Evolutionary conservation across 2,797 vertebrate species (phyloP), one percentile per base, ranked within the genome.

Genomic region (Garrulus glandarius): DNA sequence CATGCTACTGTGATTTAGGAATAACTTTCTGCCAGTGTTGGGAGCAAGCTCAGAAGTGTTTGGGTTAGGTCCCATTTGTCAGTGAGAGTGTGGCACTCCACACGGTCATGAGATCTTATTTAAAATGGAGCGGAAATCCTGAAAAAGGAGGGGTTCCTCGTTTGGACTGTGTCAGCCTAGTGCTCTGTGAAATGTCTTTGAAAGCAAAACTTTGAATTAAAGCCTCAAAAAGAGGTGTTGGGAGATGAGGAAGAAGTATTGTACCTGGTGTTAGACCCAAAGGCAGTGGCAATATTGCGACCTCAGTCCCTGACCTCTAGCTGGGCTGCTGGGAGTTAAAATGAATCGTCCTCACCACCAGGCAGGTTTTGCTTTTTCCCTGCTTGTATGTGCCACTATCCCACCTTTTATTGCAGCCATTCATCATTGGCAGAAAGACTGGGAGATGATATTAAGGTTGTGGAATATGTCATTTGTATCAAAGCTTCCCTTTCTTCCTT

Each of bases 341-440:
- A 85, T 5, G 2, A 64, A 68, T 65, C 44, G 61, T 86, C 27
- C 59, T 95, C 64, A 68, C 49, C 65, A 84, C 52, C 57, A 89
- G 84, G 81, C 91, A 88, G 71, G 57, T 95, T 97, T 92, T 91
- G 75, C 81, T 91, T 81, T 89, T 95, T 72, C 92, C 72, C 71
- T 81, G 39, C 88, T 95, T 95, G 41, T 89, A 89, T 65, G 81
- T 64, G 68, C 68, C 37, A 61, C 89, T 86, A 2, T 93, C 75
- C 78, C 63, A 55, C 61, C 64, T 93, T 93, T 97, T 96, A 96
- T 97, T 97, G 83, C 92, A 89, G 65, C 59, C 72, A 90, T 96
- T 96, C 70, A 86, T 97, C 95, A 96, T 71, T 23, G 3, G 60
- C 85, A 95, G 95, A 95, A 93, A 67, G 92, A 61, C 70, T 94